Evolutionary conservation across 2,113 vertebrate species (phyloP), one percentile per base, ranked within the genome.

Genomic region (Anhinga anhinga): DNA sequence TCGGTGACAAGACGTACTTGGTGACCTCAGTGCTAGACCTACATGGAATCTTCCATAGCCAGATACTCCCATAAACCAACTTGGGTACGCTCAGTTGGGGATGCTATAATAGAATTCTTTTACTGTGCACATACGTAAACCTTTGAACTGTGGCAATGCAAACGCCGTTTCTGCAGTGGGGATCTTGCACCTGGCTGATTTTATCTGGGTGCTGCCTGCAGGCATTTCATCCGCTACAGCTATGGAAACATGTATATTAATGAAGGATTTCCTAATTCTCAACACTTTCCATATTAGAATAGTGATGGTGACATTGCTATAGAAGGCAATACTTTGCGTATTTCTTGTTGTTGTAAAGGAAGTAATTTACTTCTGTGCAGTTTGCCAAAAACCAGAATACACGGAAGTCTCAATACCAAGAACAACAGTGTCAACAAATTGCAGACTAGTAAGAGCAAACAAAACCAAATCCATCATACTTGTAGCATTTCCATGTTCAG

Each of bases 171-270:
- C 7, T 52, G 10, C 44, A 25, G 49, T 11, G 49, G 55, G 62
- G 50, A 29, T 61, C 69, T 25, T 16, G 50, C 32, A 56, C 50
- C 30, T 1, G 0, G 7, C 61, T 81, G 38, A 9, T 36, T 34
- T 25, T 19, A 16, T 18, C 44, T 49, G 53, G 44, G 49, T 38
- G 67, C 38, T 65, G 62, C 67, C 72, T 49, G 30, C 9, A 4
- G 53, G 61, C 2, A 0, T 21, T 26, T 47, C 15, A 19, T 9
- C 38, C 45, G 20, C 74, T 40, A 2, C 56, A 77, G 69, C 38
- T 42, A 13, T 2, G 13, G n/a, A 40, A 71, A 18, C 11, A 2
- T 18, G 7, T 11, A 0, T 7, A 9, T 47, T 52, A 44, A 30
- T 17, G 63, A 58, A 22, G 38, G 38, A 21, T 40, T 59, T 55